Evolutionary conservation across 2,113 vertebrate genomes (phyloP), one percentile per base, ranked within the genome.

Genomic region (Atrichornis clamosus): DNA sequence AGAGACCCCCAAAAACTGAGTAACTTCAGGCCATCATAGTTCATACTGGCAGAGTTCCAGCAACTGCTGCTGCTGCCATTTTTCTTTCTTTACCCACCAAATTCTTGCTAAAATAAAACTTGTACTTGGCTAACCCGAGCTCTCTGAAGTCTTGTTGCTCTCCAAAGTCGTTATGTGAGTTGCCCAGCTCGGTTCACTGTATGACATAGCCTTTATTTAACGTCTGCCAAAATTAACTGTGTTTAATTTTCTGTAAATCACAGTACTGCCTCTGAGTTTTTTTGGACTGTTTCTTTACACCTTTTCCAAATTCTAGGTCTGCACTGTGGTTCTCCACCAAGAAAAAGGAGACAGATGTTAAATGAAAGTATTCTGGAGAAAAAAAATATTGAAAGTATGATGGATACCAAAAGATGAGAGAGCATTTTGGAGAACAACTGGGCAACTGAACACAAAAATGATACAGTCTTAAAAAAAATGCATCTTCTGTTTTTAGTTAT

Each of bases 401-500:
- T 84, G 28, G 86, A 60, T 88, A 90, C 84, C 60, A 92, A 86
- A 93, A 86, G 27, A 92, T 53, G 83, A 89, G 64, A 79, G 26
- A 68, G 37, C 16, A 30, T 64, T 95, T 94, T 73, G 68, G 85
- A 94, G 56, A 91, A n/a, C 26, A 89, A 9, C 32, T n/a, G 55
- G 35, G 39, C 63, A 94, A 63, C 68, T 39, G 55, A 85, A 67
- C 20, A 56, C 5, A 86, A 47, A 64, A 90, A 93, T 22, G 32
- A 85, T 60, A 78, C 30, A 77, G 33, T 37, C 56, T 50, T 70
- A 9, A 90, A 92, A 91, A 80, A 87, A 69, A 85, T 50, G n/a
- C 6, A 67, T 63, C 90, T 86, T 85, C 93, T 95, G 94, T 77
- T 96, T 95, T 92, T 47, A 86, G 46, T 93, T 96, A 94, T 19